A percentile compares a stretch with the other conserved stretches of the same genome.
These are phyloP conservation scores for Penaeus chinensis DNA, from an alignment of 1,140 invertebrate genomes.

Conservation along the genomic window DNA sequence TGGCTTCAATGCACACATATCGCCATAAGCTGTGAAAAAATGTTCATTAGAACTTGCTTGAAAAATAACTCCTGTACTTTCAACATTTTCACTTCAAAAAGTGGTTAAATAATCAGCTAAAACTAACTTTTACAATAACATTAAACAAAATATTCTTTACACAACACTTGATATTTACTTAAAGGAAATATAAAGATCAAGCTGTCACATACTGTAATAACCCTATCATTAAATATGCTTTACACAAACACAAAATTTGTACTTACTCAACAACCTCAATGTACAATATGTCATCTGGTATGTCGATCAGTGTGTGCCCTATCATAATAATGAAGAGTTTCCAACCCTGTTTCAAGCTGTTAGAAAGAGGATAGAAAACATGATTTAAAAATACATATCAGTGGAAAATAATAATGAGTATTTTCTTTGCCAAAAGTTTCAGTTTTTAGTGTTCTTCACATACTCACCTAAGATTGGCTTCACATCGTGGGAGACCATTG, in stretches of 20 bases:
- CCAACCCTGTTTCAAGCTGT: conserved; percentile 61
- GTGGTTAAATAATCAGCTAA: background rate
- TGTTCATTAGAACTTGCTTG: background rate
- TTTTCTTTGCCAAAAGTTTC: background rate
- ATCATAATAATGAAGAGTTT: conserved; percentile 60
- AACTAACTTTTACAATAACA: background rate
- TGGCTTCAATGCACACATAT: conserved; percentile 48
- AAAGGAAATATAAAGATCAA: background rate
- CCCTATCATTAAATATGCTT: background rate
- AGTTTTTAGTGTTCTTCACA: background rate
- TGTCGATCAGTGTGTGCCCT: conserved; percentile 44
- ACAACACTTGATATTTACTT: background rate
- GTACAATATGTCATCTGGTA: conserved; percentile 52
- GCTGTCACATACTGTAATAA: conserved; percentile 1
- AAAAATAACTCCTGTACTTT: background rate
- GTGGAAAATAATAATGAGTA: background rate
- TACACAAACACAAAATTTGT: conserved; percentile 10
- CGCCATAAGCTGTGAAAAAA: conserved; percentile 51
- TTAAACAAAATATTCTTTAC: background rate
- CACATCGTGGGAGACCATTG: conserved; percentile 55
- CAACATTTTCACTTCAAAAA: background rate
- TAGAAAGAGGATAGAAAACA: background rate
- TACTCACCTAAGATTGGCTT: conserved; percentile 53
- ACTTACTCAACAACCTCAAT: conserved; percentile 54
- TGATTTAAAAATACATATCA: background rate